phyloP scores from a whole-genome alignment of 2,888 invertebrate species.

The Liposcelis brunnea region DNA sequence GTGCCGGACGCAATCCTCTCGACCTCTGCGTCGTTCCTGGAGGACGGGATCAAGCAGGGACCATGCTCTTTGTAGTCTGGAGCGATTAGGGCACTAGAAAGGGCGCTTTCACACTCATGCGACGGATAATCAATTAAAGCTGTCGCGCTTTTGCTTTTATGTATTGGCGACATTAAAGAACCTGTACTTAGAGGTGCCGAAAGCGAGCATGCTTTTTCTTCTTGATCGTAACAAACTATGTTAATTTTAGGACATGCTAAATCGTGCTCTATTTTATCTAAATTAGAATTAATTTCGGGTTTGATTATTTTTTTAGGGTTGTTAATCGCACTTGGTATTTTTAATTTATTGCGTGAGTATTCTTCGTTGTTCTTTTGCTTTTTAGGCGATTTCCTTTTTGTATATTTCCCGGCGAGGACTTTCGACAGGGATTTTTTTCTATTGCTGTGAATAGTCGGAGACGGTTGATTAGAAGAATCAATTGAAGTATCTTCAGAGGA shows the following conservation, averaged over 20 bases:
- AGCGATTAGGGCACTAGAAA: conserved; percentile 10
- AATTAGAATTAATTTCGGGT: conserved; percentile 22
- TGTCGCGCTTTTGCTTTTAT: conserved; percentile 15
- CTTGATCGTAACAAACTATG: conserved; percentile 7
- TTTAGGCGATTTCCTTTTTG: no score
- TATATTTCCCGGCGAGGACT: no score
- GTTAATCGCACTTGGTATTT: no score
- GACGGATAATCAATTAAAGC: conserved; percentile 10
- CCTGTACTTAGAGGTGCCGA: conserved; percentile 11
- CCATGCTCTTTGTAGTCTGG: conserved; percentile 19
- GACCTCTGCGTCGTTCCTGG: conserved; percentile 24
- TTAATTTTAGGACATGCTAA: conserved; percentile 19
- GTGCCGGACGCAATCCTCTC: conserved; percentile 18
- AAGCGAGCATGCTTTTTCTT: conserved; percentile 10
- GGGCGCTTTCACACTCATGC: conserved; percentile 10
- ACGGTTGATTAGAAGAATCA: no score
- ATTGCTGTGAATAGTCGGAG: no score
- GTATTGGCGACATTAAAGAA: conserved; percentile 12
- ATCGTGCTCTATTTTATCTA: conserved; percentile 21
- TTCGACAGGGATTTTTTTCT: no score
- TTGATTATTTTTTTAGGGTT: conserved; percentile 11
- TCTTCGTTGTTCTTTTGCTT: no score
- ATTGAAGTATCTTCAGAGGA: no score
- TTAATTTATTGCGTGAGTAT: no score
- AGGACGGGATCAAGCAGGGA: conserved; percentile 25